Conservation (phyloP, 2,113 vertebrate species). For the Camelus dromedarius region DNA sequence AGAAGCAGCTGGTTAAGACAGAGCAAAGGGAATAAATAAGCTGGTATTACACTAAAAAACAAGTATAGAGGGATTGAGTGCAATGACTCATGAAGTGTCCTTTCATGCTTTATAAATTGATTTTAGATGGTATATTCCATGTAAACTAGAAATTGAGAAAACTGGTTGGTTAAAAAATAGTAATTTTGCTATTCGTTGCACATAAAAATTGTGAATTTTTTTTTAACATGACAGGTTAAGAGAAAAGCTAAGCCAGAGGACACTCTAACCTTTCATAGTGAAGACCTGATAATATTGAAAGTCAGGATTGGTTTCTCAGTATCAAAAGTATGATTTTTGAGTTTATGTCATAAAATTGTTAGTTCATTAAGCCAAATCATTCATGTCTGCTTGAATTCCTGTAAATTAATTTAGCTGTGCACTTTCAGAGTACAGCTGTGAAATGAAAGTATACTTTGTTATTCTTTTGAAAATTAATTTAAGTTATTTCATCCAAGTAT, state of each 20-base stretch:
- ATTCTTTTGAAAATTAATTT: conserved; percentile 49
- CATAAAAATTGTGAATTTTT: not conserved
- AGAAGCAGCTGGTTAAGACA: conserved; percentile 35
- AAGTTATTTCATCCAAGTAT: not conserved
- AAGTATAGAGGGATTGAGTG: not conserved
- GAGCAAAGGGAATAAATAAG: not conserved
- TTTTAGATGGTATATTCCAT: not conserved
- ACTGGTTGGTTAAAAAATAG: not conserved
- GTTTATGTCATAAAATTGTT: not conserved
- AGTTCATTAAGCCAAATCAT: not conserved
- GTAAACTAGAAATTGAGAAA: conserved; percentile 29
- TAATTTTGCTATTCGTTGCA: conserved; percentile 23
- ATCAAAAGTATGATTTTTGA: not conserved
- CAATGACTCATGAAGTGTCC: not conserved
- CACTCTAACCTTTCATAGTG: not conserved
- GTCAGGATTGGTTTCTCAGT: not conserved
- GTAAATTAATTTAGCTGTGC: not conserved
- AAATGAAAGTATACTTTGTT: not conserved
- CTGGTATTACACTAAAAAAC: not conserved
- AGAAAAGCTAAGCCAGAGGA: not conserved
- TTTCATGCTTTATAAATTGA: not conserved
- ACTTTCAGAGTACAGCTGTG: not conserved
- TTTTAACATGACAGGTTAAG: not conserved
- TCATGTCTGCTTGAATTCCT: not conserved
- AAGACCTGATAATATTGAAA: conserved; percentile 24